These are phyloP conservation scores for Dicrostonyx torquatus DNA, from an alignment of 2,797 vertebrate species.

Conservation along the genomic window DNA sequence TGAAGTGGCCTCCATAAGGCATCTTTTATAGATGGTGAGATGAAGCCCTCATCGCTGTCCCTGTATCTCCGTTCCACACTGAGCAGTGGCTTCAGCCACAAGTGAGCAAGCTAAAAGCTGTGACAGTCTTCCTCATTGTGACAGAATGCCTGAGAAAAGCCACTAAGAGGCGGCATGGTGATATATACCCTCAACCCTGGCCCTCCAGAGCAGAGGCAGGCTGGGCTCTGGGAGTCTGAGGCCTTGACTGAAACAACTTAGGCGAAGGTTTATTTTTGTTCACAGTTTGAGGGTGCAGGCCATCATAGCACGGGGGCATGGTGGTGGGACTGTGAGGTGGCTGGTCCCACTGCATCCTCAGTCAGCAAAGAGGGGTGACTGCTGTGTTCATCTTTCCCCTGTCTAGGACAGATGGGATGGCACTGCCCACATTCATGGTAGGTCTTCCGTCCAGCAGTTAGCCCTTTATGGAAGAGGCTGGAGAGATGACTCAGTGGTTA, in stretches of 20 bases:
- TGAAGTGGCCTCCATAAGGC: neutral
- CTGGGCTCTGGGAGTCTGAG: neutral
- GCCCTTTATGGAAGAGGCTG: neutral
- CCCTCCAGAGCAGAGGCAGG: neutral
- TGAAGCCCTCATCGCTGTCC: neutral
- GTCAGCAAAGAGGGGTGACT: neutral
- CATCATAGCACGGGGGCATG: neutral
- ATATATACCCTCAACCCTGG: neutral
- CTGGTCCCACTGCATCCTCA: neutral
- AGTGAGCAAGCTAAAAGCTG: neutral
- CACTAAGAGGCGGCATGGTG: neutral
- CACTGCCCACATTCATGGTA: neutral
- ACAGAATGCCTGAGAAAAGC: neutral
- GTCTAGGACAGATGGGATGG: neutral
- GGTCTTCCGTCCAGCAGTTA: neutral
- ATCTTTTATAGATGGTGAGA: neutral
- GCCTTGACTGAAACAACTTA: neutral
- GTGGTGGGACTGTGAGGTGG: neutral
- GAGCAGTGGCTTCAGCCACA: neutral
- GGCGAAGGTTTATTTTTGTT: neutral
- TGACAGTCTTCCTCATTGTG: neutral
- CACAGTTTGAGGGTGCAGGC: neutral
- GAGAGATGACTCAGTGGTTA: neutral
- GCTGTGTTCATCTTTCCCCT: neutral
- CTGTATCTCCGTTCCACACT: fast-evolving